phyloP scores from a whole-genome alignment of 2,888 invertebrate species.

The Megaustenia siamemsis region DNA sequence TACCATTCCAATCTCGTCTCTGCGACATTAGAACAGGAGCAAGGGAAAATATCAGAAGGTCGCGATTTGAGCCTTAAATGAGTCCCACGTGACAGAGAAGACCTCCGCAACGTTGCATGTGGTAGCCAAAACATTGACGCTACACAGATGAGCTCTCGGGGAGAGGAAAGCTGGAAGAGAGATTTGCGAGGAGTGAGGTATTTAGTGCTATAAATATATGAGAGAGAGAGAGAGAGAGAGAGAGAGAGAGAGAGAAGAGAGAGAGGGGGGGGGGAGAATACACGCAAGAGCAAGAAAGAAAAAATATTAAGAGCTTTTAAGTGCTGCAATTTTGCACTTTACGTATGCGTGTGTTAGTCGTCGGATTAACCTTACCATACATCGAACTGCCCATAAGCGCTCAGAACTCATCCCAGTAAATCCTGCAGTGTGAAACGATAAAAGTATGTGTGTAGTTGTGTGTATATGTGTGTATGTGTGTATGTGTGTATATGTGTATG shows the following conservation, averaged over 20 bases:
- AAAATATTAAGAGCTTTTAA: too few species aligned
- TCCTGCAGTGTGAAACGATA: too few species aligned
- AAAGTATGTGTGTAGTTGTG: too few species aligned
- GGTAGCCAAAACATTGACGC: constrained; percentile 33
- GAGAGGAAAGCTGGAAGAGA: not conserved
- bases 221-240: not conserved
- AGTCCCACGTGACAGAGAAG: constrained; percentile 43
- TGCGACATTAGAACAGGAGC: constrained; percentile 40
- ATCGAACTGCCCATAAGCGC: too few species aligned
- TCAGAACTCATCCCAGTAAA: not conserved
- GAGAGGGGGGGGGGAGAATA: not conserved
- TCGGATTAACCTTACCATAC: too few species aligned
- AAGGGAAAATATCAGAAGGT: constrained; percentile 51
- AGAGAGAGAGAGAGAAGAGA: constrained; percentile 3
- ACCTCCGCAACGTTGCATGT: constrained; percentile 52
- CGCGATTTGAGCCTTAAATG: constrained; percentile 47
- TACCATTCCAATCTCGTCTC: constrained; percentile 44
- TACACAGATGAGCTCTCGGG: constrained; percentile 17
- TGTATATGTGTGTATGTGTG: not conserved
- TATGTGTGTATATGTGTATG: not conserved
- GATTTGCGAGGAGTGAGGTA: not conserved
- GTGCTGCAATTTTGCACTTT: too few species aligned
- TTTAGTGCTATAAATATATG: too few species aligned
- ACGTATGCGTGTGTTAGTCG: too few species aligned
- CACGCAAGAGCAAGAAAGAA: not conserved